Evolutionary conservation across 23 tunicate species (phyloP), one percentile per base, ranked within the genome.

Genomic region (Styela plicata): DNA sequence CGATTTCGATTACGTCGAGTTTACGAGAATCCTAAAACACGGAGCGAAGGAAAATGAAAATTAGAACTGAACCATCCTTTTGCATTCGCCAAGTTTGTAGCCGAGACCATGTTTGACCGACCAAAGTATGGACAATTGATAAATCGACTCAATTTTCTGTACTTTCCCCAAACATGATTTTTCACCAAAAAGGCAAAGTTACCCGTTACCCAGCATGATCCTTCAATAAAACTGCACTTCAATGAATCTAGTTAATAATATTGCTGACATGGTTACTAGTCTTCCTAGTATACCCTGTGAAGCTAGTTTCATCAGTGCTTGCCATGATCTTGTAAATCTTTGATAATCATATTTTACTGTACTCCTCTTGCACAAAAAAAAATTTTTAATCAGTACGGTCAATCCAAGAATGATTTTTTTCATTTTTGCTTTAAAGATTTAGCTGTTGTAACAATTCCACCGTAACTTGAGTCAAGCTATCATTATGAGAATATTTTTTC

Each of bases 21-120:
- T 96, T 61, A 92, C 92, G 24, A 82, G 96, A 83, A 96, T 96
- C 36, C 90, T 96, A 30, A 96, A 96, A 74, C 99, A 96, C 73
- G 99, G 99, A 20, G 96, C 96, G 1, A 85, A 87, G 33, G 99
- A 96, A 5, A 44, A 44, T 44, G 57, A 44, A 44, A 44, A 44
- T 13, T 44, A 44, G 57, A 44, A 44, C 57, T 44, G 57, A 13
- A 44, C 7, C 7, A 7, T 44, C 57, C 10, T 44, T 44, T 44
- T 13, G 13, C 57, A 44, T 5, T 44, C 57, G 57, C 57, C 57
- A 44, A 44, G 13, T 44, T 44, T 44, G 57, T 44, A 44, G 57
- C 57, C 13, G 10, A 44, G 13, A 44, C 13, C 57, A 5, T 44
- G 13, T 44, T 13, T n/a, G n/a, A n/a, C n/a, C n/a, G n/a, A n/a